Base-by-base conservation (phyloP, 2,888 invertebrate species). In the Calameuta filiformis region DNA sequence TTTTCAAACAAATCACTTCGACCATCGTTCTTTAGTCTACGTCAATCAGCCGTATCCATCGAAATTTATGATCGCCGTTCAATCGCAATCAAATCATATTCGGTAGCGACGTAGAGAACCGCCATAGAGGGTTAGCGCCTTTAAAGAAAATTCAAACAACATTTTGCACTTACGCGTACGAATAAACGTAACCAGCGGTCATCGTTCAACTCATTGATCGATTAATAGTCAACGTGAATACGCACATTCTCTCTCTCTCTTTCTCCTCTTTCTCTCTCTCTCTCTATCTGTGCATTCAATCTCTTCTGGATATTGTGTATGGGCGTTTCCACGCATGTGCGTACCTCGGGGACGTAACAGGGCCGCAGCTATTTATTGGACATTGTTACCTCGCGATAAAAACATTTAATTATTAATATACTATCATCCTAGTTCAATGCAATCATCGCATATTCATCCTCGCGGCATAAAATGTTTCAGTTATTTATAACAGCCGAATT, bases 301-400 rank as follows among this genome's bases (percentile, higher is more conserved):
- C 33, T 30, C 35, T 37, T 35, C 73, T 34, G 68, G 30, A 37
- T 35, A 12, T 75, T 77, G 73, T 75, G 78, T 79, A 80, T 79
- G 83, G 82, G 83, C 82, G 83, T 83, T 84, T 82, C 81, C 81
- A 82, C 76, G 78, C 79, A 81, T 79, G 80, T 81, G 83, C 83
- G 82, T 83, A 81, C 78, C 77, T 75, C 71, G 40, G 68, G 9
- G 33, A 74, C 68, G 73, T 40, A 76, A 81, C 76, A 74, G 35
- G 74, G 23, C 74, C 74, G 74, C 74, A 74, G n/a, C 35, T 35
- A 30, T 34, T 74, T 23, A n/a, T n/a, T 34, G 35, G 11, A 34
- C 11, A 30, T 71, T 34, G 71, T 71, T 34, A 34, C 9, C 12
- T 71, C 11, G 1, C 9, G 15, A 23, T 9, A 56, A 56, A 56